These are phyloP conservation scores for Disparrhopalites patrizii DNA, from an alignment of 2,888 invertebrate species.

Conservation along the genomic window DNA sequence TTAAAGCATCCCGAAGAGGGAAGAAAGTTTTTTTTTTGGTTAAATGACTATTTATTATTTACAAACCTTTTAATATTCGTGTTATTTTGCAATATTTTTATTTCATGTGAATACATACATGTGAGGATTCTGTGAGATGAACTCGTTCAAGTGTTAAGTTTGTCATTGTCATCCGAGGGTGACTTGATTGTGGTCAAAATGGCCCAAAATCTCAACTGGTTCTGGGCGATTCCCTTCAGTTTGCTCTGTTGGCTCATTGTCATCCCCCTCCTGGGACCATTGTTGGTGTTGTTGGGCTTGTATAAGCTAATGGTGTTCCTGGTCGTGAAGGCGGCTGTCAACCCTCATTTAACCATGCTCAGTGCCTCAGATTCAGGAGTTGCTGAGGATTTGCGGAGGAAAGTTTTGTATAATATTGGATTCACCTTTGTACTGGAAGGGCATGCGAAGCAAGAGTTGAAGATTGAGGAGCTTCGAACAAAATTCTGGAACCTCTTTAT, in stretches of 20 bases:
- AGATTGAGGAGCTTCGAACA: neutral
- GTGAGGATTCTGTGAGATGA: too few relatives aligned
- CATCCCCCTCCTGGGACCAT: neutral
- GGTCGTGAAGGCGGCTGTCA: neutral
- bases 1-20: too few relatives aligned
- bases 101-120: too few relatives aligned
- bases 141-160: too few relatives aligned
- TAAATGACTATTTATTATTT: too few relatives aligned
- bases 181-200: too few relatives aligned
- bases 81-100: too few relatives aligned
- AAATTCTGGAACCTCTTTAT: neutral
- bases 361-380: constrained; percentile 1
- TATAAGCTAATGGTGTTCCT: neutral
- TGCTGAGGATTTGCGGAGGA: neutral
- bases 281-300: neutral
- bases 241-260: constrained; percentile 4
- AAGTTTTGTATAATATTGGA: constrained; percentile 13
- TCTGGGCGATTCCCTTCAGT: neutral
- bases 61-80: too few relatives aligned
- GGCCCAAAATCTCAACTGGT: neutral
- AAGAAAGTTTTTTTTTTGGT: too few relatives aligned
- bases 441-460: neutral
- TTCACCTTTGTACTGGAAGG: neutral
- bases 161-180: too few relatives aligned
- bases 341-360: constrained; percentile 4